A percentile compares a stretch with the other conserved stretches of the same genome.
phyloP scores from a whole-genome alignment of 2,888 invertebrate genomes.

The Cryptops parisi region DNA sequence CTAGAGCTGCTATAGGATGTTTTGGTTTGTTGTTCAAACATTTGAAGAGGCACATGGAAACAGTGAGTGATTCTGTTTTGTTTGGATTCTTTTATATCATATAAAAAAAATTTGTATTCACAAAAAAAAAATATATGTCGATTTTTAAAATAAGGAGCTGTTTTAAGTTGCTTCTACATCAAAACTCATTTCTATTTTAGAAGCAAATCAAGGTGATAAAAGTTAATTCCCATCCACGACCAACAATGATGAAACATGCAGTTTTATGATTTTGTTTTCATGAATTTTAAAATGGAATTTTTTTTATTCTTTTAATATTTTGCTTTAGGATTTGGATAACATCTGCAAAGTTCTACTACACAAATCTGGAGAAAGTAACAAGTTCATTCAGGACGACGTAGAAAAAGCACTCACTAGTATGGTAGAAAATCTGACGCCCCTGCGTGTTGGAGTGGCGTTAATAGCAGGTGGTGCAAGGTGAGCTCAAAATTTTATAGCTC shows the following conservation, averaged over 20 bases:
- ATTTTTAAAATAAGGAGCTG: no score
- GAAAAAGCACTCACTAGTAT: conserved; percentile 64
- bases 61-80: no score
- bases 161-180: no score
- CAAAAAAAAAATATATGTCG: no score
- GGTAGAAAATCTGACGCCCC: conserved; percentile 56
- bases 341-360: conserved; percentile 64
- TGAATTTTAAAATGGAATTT: no score
- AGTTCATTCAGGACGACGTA: conserved; percentile 80
- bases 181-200: no score
- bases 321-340: conserved; percentile 62
- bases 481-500: conserved; percentile 21
- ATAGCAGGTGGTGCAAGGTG: conserved; percentile 33
- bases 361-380: conserved; percentile 84
- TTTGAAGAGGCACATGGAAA: conserved; percentile 40
- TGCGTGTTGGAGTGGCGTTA: conserved; percentile 30
- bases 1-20: conserved; percentile 70
- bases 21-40: conserved; percentile 59
- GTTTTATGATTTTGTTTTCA: no score
- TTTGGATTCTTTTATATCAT: no score
- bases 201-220: no score
- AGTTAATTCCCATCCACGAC: no score
- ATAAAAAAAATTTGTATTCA: no score
- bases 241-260: no score
- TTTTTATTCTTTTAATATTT: conserved; percentile 3